A percentile compares a stretch with the other conserved stretches of the same genome.
Evolutionary conservation across 1,140 invertebrate genomes (phyloP).

Genomic region (Drosophila arizonae): DNA sequence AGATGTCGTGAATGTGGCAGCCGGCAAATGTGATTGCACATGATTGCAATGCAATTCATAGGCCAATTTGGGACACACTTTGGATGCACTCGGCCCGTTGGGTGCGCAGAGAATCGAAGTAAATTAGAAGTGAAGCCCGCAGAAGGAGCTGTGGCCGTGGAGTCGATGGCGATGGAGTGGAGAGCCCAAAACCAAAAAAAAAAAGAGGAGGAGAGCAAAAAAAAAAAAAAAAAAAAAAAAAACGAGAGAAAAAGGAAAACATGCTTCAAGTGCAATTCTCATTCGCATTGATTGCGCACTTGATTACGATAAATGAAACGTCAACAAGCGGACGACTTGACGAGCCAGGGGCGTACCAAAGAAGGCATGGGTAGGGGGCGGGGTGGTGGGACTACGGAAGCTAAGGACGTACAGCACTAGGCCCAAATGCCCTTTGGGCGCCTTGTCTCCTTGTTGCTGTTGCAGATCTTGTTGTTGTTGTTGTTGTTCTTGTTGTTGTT

Average conservation of each 20-base stretch:
- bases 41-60: constrained; percentile 34
- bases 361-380: background rate
- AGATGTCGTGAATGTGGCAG: background rate
- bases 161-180: background rate
- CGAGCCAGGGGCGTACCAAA: constrained; percentile 13
- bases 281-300: constrained; percentile 78
- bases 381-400: background rate
- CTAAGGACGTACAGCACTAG: constrained; percentile 28
- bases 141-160: background rate
- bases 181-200: background rate
- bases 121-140: constrained; percentile 61
- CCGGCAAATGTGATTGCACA: constrained; percentile 32
- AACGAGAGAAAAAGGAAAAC: background rate
- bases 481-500: constrained; percentile 48
- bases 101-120: constrained; percentile 61
- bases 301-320: constrained; percentile 81
- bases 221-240: constrained; percentile 7
- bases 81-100: constrained; percentile 1
- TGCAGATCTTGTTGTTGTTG: constrained; percentile 41
- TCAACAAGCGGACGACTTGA: constrained; percentile 59
- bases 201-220: background rate
- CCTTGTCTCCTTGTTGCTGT: constrained; percentile 33
- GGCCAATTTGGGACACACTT: constrained; percentile 33
- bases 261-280: constrained; percentile 73
- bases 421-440: constrained; percentile 49